phyloP scores from a whole-genome alignment of 2,888 invertebrate species.

The Stratiomys singularior region DNA sequence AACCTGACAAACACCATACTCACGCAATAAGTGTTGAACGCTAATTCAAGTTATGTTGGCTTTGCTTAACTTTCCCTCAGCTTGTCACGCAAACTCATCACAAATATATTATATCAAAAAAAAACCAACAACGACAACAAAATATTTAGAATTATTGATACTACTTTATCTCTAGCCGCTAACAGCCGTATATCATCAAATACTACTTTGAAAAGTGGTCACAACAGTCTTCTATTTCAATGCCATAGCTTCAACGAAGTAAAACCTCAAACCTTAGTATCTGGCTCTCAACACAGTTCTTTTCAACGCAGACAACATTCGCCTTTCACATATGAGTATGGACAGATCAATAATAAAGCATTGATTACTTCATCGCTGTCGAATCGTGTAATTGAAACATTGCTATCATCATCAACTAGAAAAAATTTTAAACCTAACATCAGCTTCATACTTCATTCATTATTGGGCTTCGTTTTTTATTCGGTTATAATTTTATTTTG shows the following conservation, averaged over 20 bases:
- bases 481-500: conserved; percentile 59
- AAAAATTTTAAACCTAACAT: conserved; percentile 1
- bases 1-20: too few relatives aligned
- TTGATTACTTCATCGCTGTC: neutral
- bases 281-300: neutral
- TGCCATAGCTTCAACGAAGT: neutral
- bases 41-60: too few relatives aligned
- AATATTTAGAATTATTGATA: conserved; percentile 44
- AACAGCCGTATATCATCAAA: conserved; percentile 45
- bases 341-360: neutral
- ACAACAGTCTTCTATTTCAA: neutral
- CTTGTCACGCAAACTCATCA: too few relatives aligned
- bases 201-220: neutral
- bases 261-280: neutral
- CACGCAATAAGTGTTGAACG: too few relatives aligned
- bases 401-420: conserved; percentile 23
- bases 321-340: neutral
- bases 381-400: neutral
- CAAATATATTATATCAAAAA: too few relatives aligned
- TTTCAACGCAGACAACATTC: neutral
- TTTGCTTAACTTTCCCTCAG: too few relatives aligned
- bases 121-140: too few relatives aligned
- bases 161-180: conserved; percentile 49
- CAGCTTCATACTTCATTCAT: conserved; percentile 52
- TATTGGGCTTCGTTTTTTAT: conserved; percentile 54